Evolutionary conservation across 2,888 invertebrate genomes (phyloP).

Genomic region (Neuroscelio doddi): DNA sequence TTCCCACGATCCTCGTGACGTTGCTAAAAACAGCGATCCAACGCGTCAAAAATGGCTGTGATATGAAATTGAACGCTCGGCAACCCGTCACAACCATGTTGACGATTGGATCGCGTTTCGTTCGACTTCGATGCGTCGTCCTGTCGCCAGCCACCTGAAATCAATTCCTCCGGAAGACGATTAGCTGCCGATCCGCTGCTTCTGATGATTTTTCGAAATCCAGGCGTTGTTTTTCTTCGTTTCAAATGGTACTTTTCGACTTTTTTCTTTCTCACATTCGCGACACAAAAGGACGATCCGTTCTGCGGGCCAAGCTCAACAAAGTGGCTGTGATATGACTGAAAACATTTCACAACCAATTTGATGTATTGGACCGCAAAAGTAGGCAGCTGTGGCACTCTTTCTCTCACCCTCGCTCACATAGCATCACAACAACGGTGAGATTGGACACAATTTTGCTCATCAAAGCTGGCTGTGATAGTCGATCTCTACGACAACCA

Average conservation of each 20-base stretch:
- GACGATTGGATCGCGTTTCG: constrained; percentile 49
- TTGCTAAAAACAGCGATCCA: constrained; percentile 75
- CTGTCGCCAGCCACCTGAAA: constrained; percentile 10
- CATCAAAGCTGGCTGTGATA: constrained; percentile 98
- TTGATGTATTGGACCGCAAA: constrained; percentile 84
- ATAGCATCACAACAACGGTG: constrained; percentile 33
- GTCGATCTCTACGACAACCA: constrained; percentile 86
- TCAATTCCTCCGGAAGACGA: constrained; percentile 5
- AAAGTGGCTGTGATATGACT: constrained; percentile 99
- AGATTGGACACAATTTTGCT: constrained; percentile 79
- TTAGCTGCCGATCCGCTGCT: background rate
- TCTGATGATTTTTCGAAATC: too few species aligned
- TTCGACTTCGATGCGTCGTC: background rate
- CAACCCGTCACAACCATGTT: constrained; percentile 69
- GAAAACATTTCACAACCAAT: constrained; percentile 87
- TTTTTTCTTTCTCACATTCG: background rate
- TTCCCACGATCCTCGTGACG: constrained; percentile 22
- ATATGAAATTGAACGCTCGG: constrained; percentile 68
- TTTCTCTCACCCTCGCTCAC: constrained; percentile 19
- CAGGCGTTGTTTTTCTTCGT: background rate
- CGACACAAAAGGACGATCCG: constrained; percentile 55
- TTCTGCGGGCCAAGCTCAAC: constrained; percentile 84
- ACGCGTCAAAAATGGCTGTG: constrained; percentile 98
- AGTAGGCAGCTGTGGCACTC: constrained; percentile 38
- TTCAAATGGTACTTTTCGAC: too few species aligned